These are phyloP conservation scores for Diabrotica virgifera DNA, from an alignment of 1,140 invertebrate genomes.

Conservation along the genomic window DNA sequence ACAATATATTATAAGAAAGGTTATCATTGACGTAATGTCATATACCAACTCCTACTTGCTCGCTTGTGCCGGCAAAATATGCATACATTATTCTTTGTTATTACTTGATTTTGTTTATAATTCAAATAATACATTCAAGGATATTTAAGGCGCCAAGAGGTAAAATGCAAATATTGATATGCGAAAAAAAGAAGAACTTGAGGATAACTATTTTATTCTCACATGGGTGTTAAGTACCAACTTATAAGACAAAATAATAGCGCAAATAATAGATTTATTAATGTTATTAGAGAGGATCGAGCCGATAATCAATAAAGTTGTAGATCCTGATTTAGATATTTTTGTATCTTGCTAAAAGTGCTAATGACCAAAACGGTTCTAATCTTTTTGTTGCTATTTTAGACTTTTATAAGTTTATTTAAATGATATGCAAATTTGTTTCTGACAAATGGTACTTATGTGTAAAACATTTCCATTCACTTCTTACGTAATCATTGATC, in stretches of 20 bases:
- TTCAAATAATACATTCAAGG: constrained; percentile 10
- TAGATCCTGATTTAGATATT: background rate
- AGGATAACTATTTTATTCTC: constrained; percentile 3
- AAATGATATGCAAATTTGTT: no score
- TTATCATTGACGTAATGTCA: no score
- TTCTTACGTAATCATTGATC: no score
- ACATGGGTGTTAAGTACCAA: background rate
- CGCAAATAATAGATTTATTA: background rate
- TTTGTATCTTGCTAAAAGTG: no score
- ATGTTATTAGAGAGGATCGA: background rate
- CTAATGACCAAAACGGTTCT: no score
- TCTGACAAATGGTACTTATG: no score
- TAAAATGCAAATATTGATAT: constrained; percentile 9
- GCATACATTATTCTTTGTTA: constrained; percentile 13
- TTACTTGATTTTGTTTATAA: constrained; percentile 5
- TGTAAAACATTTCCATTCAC: no score
- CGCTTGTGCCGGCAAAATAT: background rate
- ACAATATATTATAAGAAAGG: no score
- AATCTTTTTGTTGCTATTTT: no score
- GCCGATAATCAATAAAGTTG: background rate
- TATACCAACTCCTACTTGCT: no score
- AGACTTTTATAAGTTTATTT: no score
- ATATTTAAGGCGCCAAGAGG: constrained; percentile 13
- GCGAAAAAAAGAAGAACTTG: constrained; percentile 3
- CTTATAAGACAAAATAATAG: background rate